phyloP scores from a whole-genome alignment of 2,888 invertebrate genomes.

The Shargacucullia verbasci region DNA sequence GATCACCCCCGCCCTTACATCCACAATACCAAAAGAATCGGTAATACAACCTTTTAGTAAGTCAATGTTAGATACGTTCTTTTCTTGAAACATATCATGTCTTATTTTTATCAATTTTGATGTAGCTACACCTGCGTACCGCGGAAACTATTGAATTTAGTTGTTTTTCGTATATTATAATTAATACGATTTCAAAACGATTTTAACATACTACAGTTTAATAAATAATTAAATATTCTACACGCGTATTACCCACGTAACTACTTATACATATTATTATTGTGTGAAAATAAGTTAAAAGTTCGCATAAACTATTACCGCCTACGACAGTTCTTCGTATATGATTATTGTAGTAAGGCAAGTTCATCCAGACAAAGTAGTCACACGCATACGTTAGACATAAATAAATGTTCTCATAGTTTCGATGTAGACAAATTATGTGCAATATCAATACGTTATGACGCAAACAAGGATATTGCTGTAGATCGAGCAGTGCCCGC shows the following conservation, averaged over 20 bases:
- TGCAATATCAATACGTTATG: constrained; percentile 69
- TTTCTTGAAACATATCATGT: too few species aligned
- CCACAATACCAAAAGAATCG: too few species aligned
- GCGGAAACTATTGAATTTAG: too few species aligned
- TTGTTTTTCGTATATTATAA: not conserved
- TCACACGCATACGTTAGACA: constrained; percentile 42
- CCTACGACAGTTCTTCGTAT: constrained; percentile 7
- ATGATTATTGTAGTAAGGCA: constrained; percentile 7
- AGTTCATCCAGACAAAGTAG: constrained; percentile 14
- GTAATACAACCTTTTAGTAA: too few species aligned
- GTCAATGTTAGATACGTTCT: too few species aligned
- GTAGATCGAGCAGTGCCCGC: constrained; percentile 68
- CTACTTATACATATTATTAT: not conserved
- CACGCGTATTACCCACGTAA: not conserved
- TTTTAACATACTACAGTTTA: not conserved
- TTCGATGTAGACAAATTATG: constrained; percentile 61
- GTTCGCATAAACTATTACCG: not conserved
- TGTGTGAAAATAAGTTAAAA: not conserved
- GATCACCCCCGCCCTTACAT: too few species aligned
- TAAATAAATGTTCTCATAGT: constrained; percentile 50
- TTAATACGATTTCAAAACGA: not conserved
- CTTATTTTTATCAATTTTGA: too few species aligned
- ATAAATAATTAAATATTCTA: not conserved
- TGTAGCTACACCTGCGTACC: too few species aligned
- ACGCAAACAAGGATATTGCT: constrained; percentile 73